Conservation (phyloP, 2,113 vertebrate species). For the Macroglossus sobrinus region DNA sequence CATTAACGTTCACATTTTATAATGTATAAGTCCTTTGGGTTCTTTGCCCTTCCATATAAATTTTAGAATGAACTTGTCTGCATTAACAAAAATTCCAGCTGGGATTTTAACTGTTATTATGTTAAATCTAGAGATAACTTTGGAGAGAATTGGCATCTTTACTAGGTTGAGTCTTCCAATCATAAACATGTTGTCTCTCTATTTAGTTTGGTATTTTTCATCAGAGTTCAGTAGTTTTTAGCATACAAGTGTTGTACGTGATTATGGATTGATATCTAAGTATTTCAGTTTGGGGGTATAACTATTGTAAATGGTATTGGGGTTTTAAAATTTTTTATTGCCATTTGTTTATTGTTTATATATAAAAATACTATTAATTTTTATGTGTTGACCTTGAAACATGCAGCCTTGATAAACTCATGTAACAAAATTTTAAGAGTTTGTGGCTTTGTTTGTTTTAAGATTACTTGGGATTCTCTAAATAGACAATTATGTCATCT, state of each 20-base stretch:
- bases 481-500: neutral
- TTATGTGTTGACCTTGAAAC: neutral
- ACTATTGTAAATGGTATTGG: neutral
- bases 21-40: neutral
- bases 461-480: neutral
- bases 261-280: neutral
- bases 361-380: neutral
- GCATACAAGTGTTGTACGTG: neutral
- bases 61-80: neutral
- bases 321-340: neutral
- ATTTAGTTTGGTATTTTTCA: neutral
- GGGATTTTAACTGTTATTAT: neutral
- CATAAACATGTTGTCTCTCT: neutral
- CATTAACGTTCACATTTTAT: neutral
- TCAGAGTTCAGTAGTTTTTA: neutral
- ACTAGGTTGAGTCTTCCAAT: neutral
- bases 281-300: neutral
- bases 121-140: neutral
- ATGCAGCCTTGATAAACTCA: neutral
- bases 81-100: neutral
- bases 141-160: neutral
- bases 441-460: neutral
- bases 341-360: neutral
- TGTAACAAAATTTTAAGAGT: neutral
- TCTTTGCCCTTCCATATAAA: neutral